Evolutionary conservation across 1,140 invertebrate genomes (phyloP).

Genomic region (Hetaerina americana): DNA sequence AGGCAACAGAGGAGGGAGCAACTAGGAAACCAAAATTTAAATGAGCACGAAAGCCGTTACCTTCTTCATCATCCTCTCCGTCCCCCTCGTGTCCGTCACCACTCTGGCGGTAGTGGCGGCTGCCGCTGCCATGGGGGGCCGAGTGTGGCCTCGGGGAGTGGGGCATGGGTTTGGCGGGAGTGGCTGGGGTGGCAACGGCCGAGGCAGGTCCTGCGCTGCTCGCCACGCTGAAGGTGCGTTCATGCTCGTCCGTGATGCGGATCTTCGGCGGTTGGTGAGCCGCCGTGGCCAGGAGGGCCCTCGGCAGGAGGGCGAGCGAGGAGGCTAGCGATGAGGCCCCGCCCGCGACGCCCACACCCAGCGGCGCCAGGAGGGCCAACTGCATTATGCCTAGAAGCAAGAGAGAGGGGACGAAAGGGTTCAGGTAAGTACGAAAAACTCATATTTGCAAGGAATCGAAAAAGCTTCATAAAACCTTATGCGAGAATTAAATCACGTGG

Average conservation of each 20-base stretch:
- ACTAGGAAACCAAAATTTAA: no score
- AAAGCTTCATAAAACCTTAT: no score
- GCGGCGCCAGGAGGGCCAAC: slow-evolving; percentile 39
- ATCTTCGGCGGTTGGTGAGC: slow-evolving; percentile 37
- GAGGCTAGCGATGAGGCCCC: slow-evolving; percentile 38
- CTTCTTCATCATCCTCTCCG: background rate
- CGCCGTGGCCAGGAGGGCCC: slow-evolving; percentile 33
- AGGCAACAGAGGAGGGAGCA: no score
- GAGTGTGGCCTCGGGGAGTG: background rate
- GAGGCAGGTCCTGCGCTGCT: background rate
- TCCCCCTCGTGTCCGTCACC: background rate
- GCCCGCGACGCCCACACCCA: background rate
- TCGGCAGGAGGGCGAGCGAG: slow-evolving; percentile 39
- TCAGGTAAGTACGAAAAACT: no score
- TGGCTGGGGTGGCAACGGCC: background rate
- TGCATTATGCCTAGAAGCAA: slow-evolving; percentile 38
- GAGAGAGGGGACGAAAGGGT: background rate
- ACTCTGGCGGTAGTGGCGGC: background rate
- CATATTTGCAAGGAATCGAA: no score
- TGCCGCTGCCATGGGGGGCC: no score
- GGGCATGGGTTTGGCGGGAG: background rate
- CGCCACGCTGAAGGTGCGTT: slow-evolving; percentile 21
- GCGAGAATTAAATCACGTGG: no score
- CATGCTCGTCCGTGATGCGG: slow-evolving; percentile 30
- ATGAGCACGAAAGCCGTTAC: no score